Base-by-base conservation (phyloP, 2,797 vertebrate genomes). In the Echeneis naucrates region DNA sequence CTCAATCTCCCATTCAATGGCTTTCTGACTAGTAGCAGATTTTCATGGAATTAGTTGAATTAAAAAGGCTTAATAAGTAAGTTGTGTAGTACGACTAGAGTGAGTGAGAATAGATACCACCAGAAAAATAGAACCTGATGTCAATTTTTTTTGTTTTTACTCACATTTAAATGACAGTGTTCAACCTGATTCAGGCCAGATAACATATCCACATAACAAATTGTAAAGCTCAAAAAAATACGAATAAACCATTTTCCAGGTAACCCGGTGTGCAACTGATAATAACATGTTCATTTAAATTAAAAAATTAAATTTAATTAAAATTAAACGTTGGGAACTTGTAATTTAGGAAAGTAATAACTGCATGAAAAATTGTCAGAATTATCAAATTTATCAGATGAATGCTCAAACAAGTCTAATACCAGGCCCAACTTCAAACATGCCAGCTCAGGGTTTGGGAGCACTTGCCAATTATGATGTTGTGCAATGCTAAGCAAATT, bases 141-240 rank as follows among this genome's bases (percentile, higher is more conserved):
- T 68, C 40, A 44, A 40, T 17, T 44, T 44, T n/a, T 44, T 44
- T 68, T 62, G 44, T n/a, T 44, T 44, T 68, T 62, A 45, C 4
- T 30, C 21, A 55, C 24, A 61, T 65, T 72, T 78, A 32, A 16
- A 68, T 52, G 27, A 8, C 17, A 10, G 24, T 40, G 10, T 44
- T 50, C 1, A 30, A 47, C 45, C 12, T 12, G 45, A 47, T 47
- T 19, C 44, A 4, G 44, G 21, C 8, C n/a, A 3, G 11, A 45
- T n/a, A n/a, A n/a, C n/a, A n/a, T 44, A 19, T 45, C 44, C 40
- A 19, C 40, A 45, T 45, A 9, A 45, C n/a, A 21, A 45, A 23
- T 23, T 23, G 4, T 3, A n/a, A 23, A 12, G 21, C 44, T 47
- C n/a, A 9, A 47, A 12, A 47, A 4, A 47, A 47, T 9, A 21